Percentiles rank a stretch among this genome's conserved stretches.
phyloP scores from a whole-genome alignment of 1,140 invertebrate genomes.

The Caerostris darwini region DNA sequence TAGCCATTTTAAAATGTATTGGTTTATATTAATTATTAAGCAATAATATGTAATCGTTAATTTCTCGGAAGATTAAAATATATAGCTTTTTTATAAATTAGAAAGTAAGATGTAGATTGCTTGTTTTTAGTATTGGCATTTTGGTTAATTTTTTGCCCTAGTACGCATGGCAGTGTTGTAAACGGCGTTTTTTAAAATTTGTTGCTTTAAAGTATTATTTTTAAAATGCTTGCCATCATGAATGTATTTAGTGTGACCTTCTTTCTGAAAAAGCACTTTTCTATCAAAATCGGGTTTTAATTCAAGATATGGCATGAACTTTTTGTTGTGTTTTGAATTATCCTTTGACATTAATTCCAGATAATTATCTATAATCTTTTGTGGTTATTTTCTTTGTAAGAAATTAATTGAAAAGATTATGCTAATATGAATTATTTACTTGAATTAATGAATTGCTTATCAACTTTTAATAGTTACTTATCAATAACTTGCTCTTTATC shows the following conservation, averaged over 20 bases:
- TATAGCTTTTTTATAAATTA: background rate
- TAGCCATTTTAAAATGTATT: background rate
- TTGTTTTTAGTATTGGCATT: background rate
- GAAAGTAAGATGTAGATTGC: background rate
- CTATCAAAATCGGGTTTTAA: background rate
- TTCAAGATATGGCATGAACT: background rate
- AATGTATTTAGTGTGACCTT: background rate
- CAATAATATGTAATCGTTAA: background rate
- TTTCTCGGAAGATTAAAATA: background rate
- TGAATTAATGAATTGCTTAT: background rate
- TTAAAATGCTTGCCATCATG: background rate
- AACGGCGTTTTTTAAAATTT: background rate
- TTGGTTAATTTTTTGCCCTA: background rate
- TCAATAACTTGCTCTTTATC: too few species aligned
- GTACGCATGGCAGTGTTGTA: background rate
- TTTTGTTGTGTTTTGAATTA: background rate
- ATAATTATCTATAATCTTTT: background rate
- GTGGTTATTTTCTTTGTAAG: background rate
- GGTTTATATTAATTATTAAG: background rate
- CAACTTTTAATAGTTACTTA: too few species aligned
- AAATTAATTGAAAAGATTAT: background rate
- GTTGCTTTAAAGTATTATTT: background rate
- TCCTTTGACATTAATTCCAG: background rate
- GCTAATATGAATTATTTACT: background rate
- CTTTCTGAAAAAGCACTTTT: background rate